Percentiles rank a stretch among this genome's conserved stretches.
These are phyloP conservation scores for Gastracanthus pulcherrimus DNA, from an alignment of 2,888 invertebrate species.

Conservation along the genomic window DNA sequence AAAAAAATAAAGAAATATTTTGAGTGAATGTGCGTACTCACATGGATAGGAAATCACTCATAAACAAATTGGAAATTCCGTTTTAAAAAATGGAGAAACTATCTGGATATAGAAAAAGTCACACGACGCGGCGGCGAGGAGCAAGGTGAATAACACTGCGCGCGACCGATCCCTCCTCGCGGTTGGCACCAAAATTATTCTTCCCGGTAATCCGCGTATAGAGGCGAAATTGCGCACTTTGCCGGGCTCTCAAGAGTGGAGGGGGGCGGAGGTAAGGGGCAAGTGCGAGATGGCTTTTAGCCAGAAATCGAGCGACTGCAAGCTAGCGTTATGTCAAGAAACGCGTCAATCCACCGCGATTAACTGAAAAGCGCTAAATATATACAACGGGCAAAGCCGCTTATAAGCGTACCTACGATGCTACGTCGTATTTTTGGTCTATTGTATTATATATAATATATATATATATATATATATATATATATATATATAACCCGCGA, in stretches of 20 bases:
- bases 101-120: too few species aligned
- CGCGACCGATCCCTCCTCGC: not conserved
- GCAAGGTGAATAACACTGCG: slow-evolving; percentile 37
- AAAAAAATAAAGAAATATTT: too few species aligned
- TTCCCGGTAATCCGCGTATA: slow-evolving; percentile 60
- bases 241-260: too few species aligned
- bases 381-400: not conserved
- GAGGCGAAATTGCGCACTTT: slow-evolving; percentile 64
- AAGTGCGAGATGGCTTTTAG: slow-evolving; percentile 12
- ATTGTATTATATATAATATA: too few species aligned
- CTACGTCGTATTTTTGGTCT: not conserved
- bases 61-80: not conserved
- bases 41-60: too few species aligned
- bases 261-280: too few species aligned
- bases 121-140: not conserved
- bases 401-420: not conserved
- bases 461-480: too few species aligned
- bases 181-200: slow-evolving; percentile 63
- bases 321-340: not conserved
- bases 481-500: too few species aligned
- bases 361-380: slow-evolving; percentile 25
- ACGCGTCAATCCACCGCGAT: slow-evolving; percentile 13
- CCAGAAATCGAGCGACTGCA: slow-evolving; percentile 9
- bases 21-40: too few species aligned
- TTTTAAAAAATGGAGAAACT: not conserved